Conservation (phyloP, 1,140 invertebrate species). For the Papilio helenus region DNA sequence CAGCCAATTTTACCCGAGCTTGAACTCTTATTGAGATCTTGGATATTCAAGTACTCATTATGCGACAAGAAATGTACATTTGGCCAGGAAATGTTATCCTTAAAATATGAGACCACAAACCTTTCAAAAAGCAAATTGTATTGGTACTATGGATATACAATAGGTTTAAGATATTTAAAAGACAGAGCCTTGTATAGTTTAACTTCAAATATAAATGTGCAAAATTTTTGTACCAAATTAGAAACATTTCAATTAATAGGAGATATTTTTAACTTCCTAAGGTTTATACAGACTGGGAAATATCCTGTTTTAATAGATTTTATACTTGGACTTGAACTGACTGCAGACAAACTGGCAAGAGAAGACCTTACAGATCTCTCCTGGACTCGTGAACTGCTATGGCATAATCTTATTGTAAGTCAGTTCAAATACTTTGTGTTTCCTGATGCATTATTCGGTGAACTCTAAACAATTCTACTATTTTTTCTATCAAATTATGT, state of each 20-base stretch:
- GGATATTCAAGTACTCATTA: conserved; percentile 84
- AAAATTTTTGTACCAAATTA: conserved; percentile 77
- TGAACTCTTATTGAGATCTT: conserved; percentile 83
- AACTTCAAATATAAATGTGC: conserved; percentile 79
- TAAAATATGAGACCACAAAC: conserved; percentile 83
- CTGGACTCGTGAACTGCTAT: conserved; percentile 86
- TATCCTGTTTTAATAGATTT: conserved; percentile 85
- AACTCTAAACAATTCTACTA: too few species aligned
- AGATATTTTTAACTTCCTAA: conserved; percentile 85
- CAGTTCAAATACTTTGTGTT: not conserved
- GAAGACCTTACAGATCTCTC: conserved; percentile 84
- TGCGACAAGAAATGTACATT: conserved; percentile 83
- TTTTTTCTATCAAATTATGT: too few species aligned
- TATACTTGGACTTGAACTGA: conserved; percentile 82
- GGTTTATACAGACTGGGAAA: conserved; percentile 85
- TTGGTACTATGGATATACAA: conserved; percentile 83
- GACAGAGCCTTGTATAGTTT: conserved; percentile 81
- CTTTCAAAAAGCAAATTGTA: conserved; percentile 80
- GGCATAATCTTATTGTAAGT: conserved; percentile 87
- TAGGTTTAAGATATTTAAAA: conserved; percentile 82
- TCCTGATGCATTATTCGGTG: too few species aligned
- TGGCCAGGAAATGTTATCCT: conserved; percentile 85
- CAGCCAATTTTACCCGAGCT: conserved; percentile 83
- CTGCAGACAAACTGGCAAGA: conserved; percentile 77
- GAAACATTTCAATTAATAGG: conserved; percentile 83